Evolutionary conservation across 1,140 invertebrate species (phyloP).

Genomic region (Caenorhabditis latens): DNA sequence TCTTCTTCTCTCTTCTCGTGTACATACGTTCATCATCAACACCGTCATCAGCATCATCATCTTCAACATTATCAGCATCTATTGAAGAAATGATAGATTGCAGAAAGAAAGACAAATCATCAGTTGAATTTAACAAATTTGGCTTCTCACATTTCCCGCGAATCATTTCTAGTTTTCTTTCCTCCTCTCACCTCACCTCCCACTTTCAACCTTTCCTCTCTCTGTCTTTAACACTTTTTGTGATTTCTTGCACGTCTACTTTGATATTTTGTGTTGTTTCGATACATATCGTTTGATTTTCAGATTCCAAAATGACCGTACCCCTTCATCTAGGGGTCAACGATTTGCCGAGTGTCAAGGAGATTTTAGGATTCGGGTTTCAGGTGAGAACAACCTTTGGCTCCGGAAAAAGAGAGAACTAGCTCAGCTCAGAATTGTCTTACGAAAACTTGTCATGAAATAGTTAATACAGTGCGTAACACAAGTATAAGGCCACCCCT

Average conservation of each 20-base stretch:
- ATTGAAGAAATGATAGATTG: too few relatives aligned
- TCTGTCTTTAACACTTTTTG: not conserved
- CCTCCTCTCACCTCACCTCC: too few relatives aligned
- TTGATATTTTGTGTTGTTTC: not conserved
- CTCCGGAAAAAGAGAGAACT: not conserved
- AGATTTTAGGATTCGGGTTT: constrained; percentile 61
- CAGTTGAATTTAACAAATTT: too few relatives aligned
- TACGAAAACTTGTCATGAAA: not conserved
- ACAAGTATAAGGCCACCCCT: too few relatives aligned
- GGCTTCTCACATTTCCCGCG: too few relatives aligned
- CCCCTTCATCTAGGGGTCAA: constrained; percentile 61
- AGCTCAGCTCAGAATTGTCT: not conserved
- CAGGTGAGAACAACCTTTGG: constrained; percentile 32
- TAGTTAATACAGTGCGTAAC: not conserved
- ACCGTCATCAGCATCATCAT: too few relatives aligned
- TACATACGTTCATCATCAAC: too few relatives aligned
- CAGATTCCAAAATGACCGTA: constrained; percentile 49
- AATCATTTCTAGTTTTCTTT: too few relatives aligned
- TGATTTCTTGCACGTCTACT: constrained; percentile 7
- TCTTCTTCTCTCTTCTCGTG: too few relatives aligned
- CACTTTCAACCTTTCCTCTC: not conserved
- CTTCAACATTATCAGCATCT: too few relatives aligned
- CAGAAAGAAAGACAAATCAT: too few relatives aligned
- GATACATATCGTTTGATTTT: not conserved
- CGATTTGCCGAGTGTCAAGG: constrained; percentile 56